Percentiles rank a stretch among this genome's conserved stretches.
Evolutionary conservation across 2,888 invertebrate genomes (phyloP).

Genomic region (Malachius bipustulatus): DNA sequence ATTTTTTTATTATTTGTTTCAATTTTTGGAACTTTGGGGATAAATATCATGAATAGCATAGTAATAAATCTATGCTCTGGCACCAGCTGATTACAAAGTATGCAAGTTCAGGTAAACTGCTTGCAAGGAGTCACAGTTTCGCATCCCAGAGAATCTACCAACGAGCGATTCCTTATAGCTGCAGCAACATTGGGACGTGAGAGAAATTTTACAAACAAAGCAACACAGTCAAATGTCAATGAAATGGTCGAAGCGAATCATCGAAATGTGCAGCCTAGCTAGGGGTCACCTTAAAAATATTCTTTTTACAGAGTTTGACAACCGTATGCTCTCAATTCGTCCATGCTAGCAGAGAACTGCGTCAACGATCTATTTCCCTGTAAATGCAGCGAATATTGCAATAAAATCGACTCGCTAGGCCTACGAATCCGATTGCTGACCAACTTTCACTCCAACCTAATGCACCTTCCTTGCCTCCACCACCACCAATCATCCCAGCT

Average conservation of each 20-base stretch:
- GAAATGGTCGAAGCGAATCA: slow-evolving; percentile 23
- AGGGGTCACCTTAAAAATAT: slow-evolving; percentile 25
- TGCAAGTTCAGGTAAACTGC: slow-evolving; percentile 12
- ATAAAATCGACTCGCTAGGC: slow-evolving; percentile 15
- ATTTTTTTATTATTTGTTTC: too few relatives aligned
- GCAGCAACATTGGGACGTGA: slow-evolving; percentile 9
- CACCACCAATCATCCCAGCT: slow-evolving; percentile 16
- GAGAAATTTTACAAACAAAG: slow-evolving; percentile 22
- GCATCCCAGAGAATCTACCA: slow-evolving; percentile 13
- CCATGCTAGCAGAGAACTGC: background rate
- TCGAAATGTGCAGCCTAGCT: slow-evolving; percentile 25
- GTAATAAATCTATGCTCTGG: too few relatives aligned
- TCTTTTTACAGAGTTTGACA: slow-evolving; percentile 4
- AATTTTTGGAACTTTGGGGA: too few relatives aligned
- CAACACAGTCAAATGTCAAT: slow-evolving; percentile 23
- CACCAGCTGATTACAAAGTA: slow-evolving; percentile 3
- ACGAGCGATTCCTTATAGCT: slow-evolving; percentile 2
- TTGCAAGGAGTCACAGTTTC: slow-evolving; percentile 13
- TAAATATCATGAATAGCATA: too few relatives aligned
- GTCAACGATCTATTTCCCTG: slow-evolving; percentile 5
- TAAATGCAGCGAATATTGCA: slow-evolving; percentile 9
- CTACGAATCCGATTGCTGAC: slow-evolving; percentile 15
- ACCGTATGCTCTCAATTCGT: background rate
- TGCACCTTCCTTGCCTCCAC: slow-evolving; percentile 26
- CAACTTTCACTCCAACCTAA: background rate